Evolutionary conservation across 2,888 invertebrate genomes (phyloP).

Genomic region (Busseola fusca): DNA sequence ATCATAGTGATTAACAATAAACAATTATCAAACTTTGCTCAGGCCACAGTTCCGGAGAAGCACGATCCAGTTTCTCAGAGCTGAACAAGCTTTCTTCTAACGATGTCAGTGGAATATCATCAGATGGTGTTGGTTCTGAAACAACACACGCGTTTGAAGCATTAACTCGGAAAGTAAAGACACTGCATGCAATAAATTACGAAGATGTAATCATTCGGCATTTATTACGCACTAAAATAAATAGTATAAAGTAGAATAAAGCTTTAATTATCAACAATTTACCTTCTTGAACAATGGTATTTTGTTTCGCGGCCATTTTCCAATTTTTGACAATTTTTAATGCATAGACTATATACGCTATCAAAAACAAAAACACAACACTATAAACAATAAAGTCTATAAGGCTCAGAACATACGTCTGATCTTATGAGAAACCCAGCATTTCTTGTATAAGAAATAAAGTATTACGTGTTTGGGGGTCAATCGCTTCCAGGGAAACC

Average conservation of each 20-base stretch:
- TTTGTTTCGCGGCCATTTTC: constrained; percentile 92
- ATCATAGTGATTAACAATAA: neutral
- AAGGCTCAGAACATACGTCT: neutral
- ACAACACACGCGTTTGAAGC: constrained; percentile 53
- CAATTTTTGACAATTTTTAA: constrained; percentile 69
- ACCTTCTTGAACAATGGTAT: constrained; percentile 90
- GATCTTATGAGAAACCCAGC: no score
- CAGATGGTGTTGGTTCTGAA: constrained; percentile 81
- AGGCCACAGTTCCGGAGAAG: constrained; percentile 99
- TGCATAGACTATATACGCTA: constrained; percentile 35
- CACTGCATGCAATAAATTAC: neutral
- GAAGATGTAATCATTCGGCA: neutral
- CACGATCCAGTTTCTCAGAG: constrained; percentile 96
- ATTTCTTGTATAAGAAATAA: no score
- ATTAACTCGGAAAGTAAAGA: neutral
- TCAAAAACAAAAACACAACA: neutral
- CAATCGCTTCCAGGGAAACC: no score
- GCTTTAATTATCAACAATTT: constrained; percentile 63
- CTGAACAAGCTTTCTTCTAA: constrained; percentile 94
- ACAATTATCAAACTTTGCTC: constrained; percentile 93
- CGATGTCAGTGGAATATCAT: constrained; percentile 87
- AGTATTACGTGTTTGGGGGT: no score
- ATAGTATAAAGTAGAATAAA: neutral
- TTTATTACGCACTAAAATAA: constrained; percentile 7
- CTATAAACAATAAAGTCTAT: constrained; percentile 8